Evolutionary conservation across 2,113 vertebrate genomes (phyloP), one percentile per base, ranked within the genome.

Genomic region (Microcebus tavaratra): DNA sequence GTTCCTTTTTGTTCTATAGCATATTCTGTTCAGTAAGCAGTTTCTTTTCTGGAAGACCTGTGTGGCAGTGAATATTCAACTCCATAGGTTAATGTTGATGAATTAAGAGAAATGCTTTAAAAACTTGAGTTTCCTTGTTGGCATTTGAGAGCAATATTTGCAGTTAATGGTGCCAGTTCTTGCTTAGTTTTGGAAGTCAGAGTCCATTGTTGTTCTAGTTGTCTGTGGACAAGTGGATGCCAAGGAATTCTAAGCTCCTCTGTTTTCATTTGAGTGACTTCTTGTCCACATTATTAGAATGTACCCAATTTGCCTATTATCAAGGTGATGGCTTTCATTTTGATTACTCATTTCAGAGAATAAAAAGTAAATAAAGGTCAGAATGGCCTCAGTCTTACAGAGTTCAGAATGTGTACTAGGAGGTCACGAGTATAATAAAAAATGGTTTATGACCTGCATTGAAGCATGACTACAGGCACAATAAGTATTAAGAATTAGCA

Each of bases 301-400:
- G 53, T 42, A 84, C 27, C 61, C 27, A 92, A 92, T 88, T 88
- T 96, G 39, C 94, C 90, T 93, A 0, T 89, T 94, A 85, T 80
- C 61, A 67, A 81, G 63, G 91, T 84, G 29, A 50, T 96, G 65
- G 36, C 31, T 95, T 85, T 97, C 73, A 90, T 95, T 76, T 90
- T 90, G 57, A 92, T 92, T 93, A 90, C 63, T 59, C 59, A 83
- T 79, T 93, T 97, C 72, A 96, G 90, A 89, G 63, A 92, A 81
- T 96, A 55, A 96, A 97, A 87, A 95, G 59, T 45, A 89, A 90
- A 84, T 94, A 53, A 91, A 97, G 90, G 63, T 78, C 90, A 95
- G 80, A 80, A 31, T 86, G 42, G 50, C 48, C 48, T 96, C 45
- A 45, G 45, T 76, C 50, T 88, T 89, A 36, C 34, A 94, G 84